phyloP scores from a whole-genome alignment of 2,113 vertebrate genomes.

The Carassius carassius region DNA sequence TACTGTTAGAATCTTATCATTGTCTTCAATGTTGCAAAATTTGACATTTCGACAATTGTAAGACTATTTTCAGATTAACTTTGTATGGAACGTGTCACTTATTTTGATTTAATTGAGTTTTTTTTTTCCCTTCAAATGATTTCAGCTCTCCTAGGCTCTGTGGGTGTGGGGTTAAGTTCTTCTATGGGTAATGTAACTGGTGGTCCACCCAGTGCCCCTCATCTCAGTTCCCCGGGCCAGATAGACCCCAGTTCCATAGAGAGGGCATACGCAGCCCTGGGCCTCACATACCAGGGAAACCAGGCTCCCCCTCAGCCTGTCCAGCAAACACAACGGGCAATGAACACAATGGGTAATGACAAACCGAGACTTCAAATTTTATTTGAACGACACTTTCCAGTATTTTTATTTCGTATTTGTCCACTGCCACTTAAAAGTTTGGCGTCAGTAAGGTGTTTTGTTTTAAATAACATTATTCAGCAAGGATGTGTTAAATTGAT shows the following conservation, averaged over 20 bases:
- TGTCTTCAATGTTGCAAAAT: background rate
- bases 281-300: conserved; percentile 94
- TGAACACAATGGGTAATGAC: conserved; percentile 83
- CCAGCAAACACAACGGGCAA: conserved; percentile 79
- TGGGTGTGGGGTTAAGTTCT: conserved; percentile 83
- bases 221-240: conserved; percentile 89
- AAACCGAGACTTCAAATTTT: background rate
- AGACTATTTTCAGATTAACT: background rate
- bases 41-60: background rate
- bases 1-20: background rate
- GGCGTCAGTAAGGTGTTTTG: background rate
- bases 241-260: conserved; percentile 98
- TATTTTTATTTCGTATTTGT: too few relatives aligned
- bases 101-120: background rate
- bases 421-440: background rate
- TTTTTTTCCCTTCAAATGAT: background rate
- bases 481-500: background rate
- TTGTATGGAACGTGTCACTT: background rate
- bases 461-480: background rate
- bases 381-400: too few relatives aligned
- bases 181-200: conserved; percentile 83
- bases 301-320: conserved; percentile 85
- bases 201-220: conserved; percentile 84
- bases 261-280: conserved; percentile 93
- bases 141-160: conserved; percentile 84